Conservation (phyloP, 2,888 invertebrate species). For the Nectonema munidae region DNA sequence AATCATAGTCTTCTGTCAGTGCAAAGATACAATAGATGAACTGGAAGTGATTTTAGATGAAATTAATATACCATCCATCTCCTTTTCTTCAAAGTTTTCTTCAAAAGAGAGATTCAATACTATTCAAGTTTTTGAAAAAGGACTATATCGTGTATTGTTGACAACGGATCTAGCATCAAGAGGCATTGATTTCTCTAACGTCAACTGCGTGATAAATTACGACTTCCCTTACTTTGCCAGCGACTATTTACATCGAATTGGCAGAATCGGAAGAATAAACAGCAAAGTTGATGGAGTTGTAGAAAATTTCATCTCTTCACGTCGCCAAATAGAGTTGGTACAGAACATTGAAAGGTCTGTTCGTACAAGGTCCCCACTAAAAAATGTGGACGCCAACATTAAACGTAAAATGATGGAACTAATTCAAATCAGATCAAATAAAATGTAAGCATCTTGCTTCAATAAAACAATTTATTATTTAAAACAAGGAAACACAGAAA, state of each 20-base stretch:
- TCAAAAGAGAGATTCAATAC: too few relatives aligned
- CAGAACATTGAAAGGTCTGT: conserved; percentile 1
- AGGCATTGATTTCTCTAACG: neutral
- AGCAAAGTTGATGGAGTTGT: neutral
- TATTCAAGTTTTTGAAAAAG: too few relatives aligned
- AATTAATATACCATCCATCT: too few relatives aligned
- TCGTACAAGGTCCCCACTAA: neutral
- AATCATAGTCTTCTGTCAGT: too few relatives aligned
- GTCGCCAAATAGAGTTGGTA: neutral
- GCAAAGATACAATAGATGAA: too few relatives aligned
- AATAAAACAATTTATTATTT: too few relatives aligned
- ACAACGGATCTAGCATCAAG: conserved; percentile 7
- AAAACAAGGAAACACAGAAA: too few relatives aligned
- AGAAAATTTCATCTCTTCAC: neutral
- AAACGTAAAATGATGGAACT: conserved; percentile 12
- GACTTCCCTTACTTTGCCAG: conserved; percentile 7
- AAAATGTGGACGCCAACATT: conserved; percentile 9
- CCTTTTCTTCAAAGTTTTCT: too few relatives aligned
- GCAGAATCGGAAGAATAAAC: conserved; percentile 7
- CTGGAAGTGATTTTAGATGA: too few relatives aligned
- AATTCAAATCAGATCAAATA: too few relatives aligned
- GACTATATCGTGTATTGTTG: too few relatives aligned
- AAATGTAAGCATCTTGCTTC: too few relatives aligned
- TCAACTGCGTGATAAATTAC: conserved; percentile 7
- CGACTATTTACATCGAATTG: conserved; percentile 8